Percentiles rank a stretch among this genome's conserved stretches.
These are phyloP conservation scores for Erpobdella octoculata DNA, from an alignment of 2,888 invertebrate genomes.

Conservation along the genomic window DNA sequence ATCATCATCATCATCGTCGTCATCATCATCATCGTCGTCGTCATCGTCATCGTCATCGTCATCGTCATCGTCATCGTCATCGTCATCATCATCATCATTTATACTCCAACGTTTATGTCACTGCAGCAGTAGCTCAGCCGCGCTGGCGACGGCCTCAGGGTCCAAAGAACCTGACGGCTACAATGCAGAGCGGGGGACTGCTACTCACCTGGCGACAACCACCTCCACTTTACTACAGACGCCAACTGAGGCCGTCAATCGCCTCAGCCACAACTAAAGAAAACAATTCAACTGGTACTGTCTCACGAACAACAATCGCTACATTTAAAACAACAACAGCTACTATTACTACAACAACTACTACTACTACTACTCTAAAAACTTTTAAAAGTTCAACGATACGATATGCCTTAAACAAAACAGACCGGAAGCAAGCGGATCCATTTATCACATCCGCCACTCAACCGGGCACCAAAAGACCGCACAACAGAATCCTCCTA, in stretches of 20 bases:
- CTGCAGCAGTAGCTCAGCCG: not conserved
- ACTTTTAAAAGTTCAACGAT: too few relatives aligned
- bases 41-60: not conserved
- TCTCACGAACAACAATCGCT: too few relatives aligned
- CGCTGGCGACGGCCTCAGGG: constrained; percentile 9
- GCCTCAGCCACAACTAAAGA: not conserved
- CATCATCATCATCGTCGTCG: not conserved
- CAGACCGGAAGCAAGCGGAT: too few relatives aligned
- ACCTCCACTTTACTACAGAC: not conserved
- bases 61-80: not conserved
- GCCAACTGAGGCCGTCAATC: not conserved
- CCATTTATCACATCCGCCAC: not conserved
- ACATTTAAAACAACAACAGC: too few relatives aligned
- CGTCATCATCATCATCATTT: not conserved
- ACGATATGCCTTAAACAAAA: too few relatives aligned
- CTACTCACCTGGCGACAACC: constrained; percentile 3
- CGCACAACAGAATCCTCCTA: too few relatives aligned
- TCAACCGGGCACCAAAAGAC: not conserved
- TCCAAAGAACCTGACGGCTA: constrained; percentile 10
- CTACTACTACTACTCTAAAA: too few relatives aligned
- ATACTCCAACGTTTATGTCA: too few relatives aligned
- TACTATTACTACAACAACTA: too few relatives aligned
- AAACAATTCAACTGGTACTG: too few relatives aligned
- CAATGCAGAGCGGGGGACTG: not conserved
- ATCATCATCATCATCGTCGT: not conserved